Conservation (phyloP, 2,888 invertebrate genomes). For the Cryptosula pallasiana region DNA sequence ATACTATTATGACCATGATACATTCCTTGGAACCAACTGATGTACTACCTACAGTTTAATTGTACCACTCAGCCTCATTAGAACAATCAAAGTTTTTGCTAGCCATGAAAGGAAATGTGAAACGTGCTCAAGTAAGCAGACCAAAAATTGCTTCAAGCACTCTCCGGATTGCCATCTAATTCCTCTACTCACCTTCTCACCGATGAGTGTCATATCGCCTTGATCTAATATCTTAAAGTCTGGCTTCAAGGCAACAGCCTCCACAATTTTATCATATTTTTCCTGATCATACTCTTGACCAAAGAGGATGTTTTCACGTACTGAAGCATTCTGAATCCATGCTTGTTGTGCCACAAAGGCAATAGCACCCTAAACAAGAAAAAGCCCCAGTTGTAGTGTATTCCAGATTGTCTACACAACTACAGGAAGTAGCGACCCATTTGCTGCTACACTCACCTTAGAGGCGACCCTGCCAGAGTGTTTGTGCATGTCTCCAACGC, state of each 20-base stretch:
- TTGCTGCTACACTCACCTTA: no score
- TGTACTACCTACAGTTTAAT: no score
- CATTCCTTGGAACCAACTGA: no score
- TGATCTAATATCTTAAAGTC: constrained; percentile 55
- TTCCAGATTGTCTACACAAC: no score
- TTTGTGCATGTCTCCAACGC: constrained; percentile 87
- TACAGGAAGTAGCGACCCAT: not conserved
- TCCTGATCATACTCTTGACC: constrained; percentile 42
- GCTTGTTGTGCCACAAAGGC: constrained; percentile 45
- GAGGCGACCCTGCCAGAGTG: constrained; percentile 73
- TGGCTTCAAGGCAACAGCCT: constrained; percentile 45
- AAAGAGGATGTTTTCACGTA: constrained; percentile 55
- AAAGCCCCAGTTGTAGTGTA: no score
- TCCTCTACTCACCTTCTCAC: constrained; percentile 52
- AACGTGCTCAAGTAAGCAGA: no score
- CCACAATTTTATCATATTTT: constrained; percentile 30
- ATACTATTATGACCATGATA: no score
- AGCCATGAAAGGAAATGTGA: no score
- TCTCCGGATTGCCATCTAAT: not conserved
- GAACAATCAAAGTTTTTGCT: no score
- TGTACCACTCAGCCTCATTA: no score
- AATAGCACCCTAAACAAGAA: constrained; percentile 30
- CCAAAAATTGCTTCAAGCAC: no score
- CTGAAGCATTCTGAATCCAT: constrained; percentile 56
- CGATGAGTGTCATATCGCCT: constrained; percentile 57